Percentiles rank a stretch among this genome's conserved stretches.
phyloP scores from a whole-genome alignment of 1,140 invertebrate genomes.

The Diabrotica virgifera region DNA sequence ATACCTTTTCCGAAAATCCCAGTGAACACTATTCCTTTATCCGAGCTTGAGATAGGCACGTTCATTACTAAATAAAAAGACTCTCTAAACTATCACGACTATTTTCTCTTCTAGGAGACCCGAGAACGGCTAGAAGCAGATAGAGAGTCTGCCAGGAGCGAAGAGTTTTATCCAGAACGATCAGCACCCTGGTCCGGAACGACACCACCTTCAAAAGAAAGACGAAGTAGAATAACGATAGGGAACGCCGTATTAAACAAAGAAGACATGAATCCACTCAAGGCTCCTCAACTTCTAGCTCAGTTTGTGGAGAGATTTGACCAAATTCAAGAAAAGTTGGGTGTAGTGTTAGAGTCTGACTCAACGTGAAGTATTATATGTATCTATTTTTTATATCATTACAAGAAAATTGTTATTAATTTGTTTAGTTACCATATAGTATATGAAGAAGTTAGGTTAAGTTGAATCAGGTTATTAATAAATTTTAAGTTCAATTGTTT shows the following conservation, averaged over 20 bases:
- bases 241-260: constrained; percentile 1
- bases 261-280: constrained; percentile 24
- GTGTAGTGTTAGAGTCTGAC: constrained; percentile 26
- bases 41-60: too few species aligned
- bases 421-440: too few species aligned
- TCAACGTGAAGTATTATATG: background rate
- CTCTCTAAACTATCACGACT: too few species aligned
- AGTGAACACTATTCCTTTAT: too few species aligned
- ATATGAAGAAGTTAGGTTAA: too few species aligned
- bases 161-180: background rate
- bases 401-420: too few species aligned
- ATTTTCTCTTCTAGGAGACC: too few species aligned
- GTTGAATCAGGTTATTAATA: too few species aligned
- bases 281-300: constrained; percentile 33
- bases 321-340: constrained; percentile 41
- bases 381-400: too few species aligned
- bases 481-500: too few species aligned
- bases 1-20: too few species aligned
- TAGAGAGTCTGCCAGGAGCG: background rate
- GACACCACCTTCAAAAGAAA: constrained; percentile 37
- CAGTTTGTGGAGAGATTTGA: constrained; percentile 42
- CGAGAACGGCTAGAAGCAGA: background rate
- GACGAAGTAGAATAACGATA: background rate
- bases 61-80: too few species aligned
- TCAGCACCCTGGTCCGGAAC: constrained; percentile 32